A percentile compares a stretch with the other conserved stretches of the same genome.
phyloP scores from a whole-genome alignment of 2,888 invertebrate genomes.

The Agonopterix alstromeriana region DNA sequence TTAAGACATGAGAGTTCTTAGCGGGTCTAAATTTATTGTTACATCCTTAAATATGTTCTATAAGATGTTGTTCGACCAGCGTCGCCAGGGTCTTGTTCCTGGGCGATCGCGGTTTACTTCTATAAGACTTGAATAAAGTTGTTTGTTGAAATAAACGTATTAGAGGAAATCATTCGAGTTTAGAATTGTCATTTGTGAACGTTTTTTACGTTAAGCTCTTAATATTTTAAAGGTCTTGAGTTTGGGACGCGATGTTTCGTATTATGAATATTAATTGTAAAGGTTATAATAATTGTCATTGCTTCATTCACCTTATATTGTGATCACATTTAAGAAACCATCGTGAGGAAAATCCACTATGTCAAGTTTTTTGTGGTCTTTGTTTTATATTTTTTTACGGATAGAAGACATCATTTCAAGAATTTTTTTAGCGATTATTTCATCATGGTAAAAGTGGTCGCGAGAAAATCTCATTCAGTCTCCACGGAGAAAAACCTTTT shows the following conservation, averaged over 20 bases:
- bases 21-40: slow-evolving; percentile 38
- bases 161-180: slow-evolving; percentile 20
- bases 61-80: too few species aligned
- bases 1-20: slow-evolving; percentile 7
- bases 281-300: slow-evolving; percentile 9
- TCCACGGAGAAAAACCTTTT: too few species aligned
- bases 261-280: not conserved
- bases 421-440: too few species aligned
- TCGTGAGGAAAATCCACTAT: too few species aligned
- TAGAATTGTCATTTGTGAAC: too few species aligned
- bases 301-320: not conserved
- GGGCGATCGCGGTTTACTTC: slow-evolving; percentile 37
- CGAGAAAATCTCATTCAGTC: too few species aligned
- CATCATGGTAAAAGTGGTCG: too few species aligned
- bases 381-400: too few species aligned
- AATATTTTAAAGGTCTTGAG: slow-evolving; percentile 2
- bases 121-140: slow-evolving; percentile 55
- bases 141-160: slow-evolving; percentile 59
- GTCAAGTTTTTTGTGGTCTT: too few species aligned
- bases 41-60: slow-evolving; percentile 25
- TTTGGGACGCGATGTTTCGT: slow-evolving; percentile 7
- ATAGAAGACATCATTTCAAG: too few species aligned
- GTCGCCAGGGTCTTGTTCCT: too few species aligned
- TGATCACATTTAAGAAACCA: not conserved
- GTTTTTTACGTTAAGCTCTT: slow-evolving; percentile 8